These are phyloP conservation scores for Solea senegalensis DNA, from an alignment of 2,113 vertebrate genomes.

Conservation along the genomic window DNA sequence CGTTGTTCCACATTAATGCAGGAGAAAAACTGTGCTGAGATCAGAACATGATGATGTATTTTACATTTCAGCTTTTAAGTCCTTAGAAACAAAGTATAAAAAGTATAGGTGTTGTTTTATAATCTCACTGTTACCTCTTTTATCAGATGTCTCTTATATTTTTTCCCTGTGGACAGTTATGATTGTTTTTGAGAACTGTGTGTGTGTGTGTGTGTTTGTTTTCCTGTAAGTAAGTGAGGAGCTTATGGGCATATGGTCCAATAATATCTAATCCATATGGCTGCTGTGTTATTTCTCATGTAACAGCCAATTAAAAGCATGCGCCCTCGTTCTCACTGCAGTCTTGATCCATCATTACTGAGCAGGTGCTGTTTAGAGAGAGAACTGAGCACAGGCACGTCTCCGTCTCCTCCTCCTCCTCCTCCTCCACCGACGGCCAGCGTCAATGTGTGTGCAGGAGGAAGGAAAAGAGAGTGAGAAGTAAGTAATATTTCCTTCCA, in stretches of 20 bases:
- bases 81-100: too few relatives aligned
- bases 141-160: constrained; percentile 2
- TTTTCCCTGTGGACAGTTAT: neutral
- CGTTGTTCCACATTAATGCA: too few relatives aligned
- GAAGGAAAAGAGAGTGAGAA: neutral
- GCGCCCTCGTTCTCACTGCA: constrained; percentile 35
- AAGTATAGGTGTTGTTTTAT: neutral
- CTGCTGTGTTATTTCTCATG: constrained; percentile 54
- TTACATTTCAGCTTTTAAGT: too few relatives aligned
- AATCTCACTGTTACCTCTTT: constrained; percentile 12
- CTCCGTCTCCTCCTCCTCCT: too few relatives aligned
- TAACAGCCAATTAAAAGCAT: constrained; percentile 74
- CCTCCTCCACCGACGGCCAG: constrained; percentile 21
- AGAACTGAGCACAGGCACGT: constrained; percentile 30
- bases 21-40: too few relatives aligned
- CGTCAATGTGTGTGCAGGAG: neutral
- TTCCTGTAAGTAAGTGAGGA: too few relatives aligned
- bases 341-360: constrained; percentile 68
- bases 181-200: neutral
- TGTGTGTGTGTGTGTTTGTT: too few relatives aligned
- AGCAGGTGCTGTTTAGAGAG: constrained; percentile 71
- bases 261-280: constrained; percentile 68
- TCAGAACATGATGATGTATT: too few relatives aligned
- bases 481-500: constrained; percentile 39
- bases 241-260: constrained; percentile 47